Base-by-base conservation (phyloP, 2,797 vertebrate species). In the Avahi laniger region DNA sequence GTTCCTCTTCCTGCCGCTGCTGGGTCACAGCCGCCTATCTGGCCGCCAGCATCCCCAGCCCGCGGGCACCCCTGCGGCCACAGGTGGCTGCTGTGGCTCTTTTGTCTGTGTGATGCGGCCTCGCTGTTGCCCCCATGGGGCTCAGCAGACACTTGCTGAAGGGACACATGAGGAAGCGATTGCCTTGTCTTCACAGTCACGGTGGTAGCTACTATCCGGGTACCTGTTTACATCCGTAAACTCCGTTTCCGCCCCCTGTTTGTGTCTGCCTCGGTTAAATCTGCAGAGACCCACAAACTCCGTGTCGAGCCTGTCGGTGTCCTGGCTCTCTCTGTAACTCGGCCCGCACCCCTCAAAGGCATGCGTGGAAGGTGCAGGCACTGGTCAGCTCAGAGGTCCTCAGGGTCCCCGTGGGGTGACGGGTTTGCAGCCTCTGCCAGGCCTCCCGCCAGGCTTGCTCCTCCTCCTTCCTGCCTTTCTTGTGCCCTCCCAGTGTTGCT, bases 61-160 rank as follows among this genome's bases (percentile, higher is more conserved):
- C 33, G 12, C 33, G 46, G 57, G 59, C 4, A 1, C 78, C 91
- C 61, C 85, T 6, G 84, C 80, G 93, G 80, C 22, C 76, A 50
- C 10, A 41, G 13, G 4, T 10, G 26, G 50, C 38, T 13, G 48
- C 46, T 90, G 84, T 3, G 1, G 0, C 50, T 12, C 75, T 22
- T 15, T 12, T n/a, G 2, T 10, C 2, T 0, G 14, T 7, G 4
- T 24, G 15, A 63, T 13, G 30, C 35, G 5, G 54, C 52, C 1
- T 22, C 6, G 0, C 30, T 22, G 4, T 46, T 2, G 59, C 48
- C 73, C 28, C 54, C 43, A 35, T 13, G 4, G 52, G 15, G 26
- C 67, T 63, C 81, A 3, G 59, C 3, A 15, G 43, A 30, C 7
- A 4, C 26, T 52, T 41, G 22, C 33, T 63, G 76, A 78, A 26